These are phyloP conservation scores for Scartelaos histophorus DNA, from an alignment of 2,113 vertebrate species.

Conservation along the genomic window DNA sequence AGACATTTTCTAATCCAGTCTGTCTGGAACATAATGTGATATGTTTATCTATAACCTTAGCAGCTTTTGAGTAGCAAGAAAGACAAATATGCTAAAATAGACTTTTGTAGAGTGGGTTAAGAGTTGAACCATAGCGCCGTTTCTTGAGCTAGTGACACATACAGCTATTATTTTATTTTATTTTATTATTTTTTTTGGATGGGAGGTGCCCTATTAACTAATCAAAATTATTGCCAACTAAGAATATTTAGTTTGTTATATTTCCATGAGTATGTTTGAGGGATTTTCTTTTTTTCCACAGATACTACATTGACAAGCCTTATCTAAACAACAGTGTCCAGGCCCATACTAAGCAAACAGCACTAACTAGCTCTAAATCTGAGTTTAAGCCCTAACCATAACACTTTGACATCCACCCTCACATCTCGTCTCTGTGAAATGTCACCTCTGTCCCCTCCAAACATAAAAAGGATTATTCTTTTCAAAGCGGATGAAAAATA, in stretches of 20 bases:
- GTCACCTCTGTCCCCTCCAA: constrained; percentile 24
- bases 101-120: too few species aligned
- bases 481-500: constrained; percentile 34
- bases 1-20: too few species aligned
- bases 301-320: constrained; percentile 14
- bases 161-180: background rate
- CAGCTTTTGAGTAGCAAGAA: too few species aligned
- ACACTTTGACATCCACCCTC: background rate
- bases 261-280: background rate
- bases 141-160: too few species aligned
- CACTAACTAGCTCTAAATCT: constrained; percentile 1
- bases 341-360: background rate
- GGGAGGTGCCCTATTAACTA: too few species aligned
- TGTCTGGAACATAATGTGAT: too few species aligned
- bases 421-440: constrained; percentile 26
- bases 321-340: constrained; percentile 9
- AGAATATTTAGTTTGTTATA: background rate
- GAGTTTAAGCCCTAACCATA: background rate
- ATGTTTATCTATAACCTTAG: too few species aligned
- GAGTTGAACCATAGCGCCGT: too few species aligned
- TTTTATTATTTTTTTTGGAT: background rate
- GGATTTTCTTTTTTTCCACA: background rate
- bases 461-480: constrained; percentile 30
- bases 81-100: too few species aligned
- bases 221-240: too few species aligned